These are phyloP conservation scores for Pegoplata infirma DNA, from an alignment of 2,888 invertebrate genomes.

Conservation along the genomic window DNA sequence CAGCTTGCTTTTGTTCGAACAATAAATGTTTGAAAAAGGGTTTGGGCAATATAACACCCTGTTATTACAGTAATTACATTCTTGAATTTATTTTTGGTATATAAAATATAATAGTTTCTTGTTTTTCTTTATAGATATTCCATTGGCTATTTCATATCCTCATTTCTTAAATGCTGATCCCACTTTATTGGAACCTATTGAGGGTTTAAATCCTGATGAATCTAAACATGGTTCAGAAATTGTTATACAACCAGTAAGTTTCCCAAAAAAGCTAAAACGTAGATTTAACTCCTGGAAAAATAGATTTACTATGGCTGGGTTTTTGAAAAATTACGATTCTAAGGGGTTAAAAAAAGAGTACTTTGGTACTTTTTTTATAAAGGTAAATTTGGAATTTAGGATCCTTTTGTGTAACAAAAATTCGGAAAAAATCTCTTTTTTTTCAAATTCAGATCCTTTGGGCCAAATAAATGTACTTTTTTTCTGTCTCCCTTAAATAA, in stretches of 20 bases:
- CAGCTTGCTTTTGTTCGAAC: conserved; percentile 82
- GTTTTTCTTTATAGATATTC: conserved; percentile 80
- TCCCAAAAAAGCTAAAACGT: too few relatives aligned
- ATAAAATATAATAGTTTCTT: neutral
- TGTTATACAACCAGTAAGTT: conserved; percentile 85
- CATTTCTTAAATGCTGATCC: conserved; percentile 85
- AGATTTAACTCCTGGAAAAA: too few relatives aligned
- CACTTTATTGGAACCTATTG: conserved; percentile 80
- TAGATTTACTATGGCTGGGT: too few relatives aligned
- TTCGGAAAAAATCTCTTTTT: too few relatives aligned
- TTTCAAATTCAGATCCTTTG: too few relatives aligned
- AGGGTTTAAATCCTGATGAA: conserved; percentile 82
- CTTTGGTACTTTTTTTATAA: too few relatives aligned
- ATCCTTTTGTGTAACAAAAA: too few relatives aligned
- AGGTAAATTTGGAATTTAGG: too few relatives aligned
- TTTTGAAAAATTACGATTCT: too few relatives aligned
- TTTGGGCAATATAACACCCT: conserved; percentile 84
- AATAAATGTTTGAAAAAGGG: conserved; percentile 81
- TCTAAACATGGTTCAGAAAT: conserved; percentile 80
- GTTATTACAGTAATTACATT: conserved; percentile 83
- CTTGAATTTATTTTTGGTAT: neutral
- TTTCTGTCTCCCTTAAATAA: too few relatives aligned
- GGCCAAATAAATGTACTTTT: too few relatives aligned
- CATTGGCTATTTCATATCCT: conserved; percentile 86
- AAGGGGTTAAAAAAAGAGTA: too few relatives aligned